Percentiles rank a stretch among this genome's conserved stretches.
phyloP scores from a whole-genome alignment of 2,113 vertebrate species.

The Grammomys dolichurus region DNA sequence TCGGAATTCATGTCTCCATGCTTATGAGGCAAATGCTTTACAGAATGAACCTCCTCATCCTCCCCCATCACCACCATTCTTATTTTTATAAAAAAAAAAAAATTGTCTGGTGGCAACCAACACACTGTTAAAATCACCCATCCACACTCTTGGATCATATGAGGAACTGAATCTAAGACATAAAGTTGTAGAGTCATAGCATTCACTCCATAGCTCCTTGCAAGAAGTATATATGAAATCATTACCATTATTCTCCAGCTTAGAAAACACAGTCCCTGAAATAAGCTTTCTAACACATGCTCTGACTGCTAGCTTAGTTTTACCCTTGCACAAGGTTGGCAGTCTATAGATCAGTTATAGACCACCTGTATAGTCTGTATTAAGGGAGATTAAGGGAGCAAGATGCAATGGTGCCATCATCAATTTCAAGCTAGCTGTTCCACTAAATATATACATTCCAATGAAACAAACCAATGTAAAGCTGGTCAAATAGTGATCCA shows the following conservation, averaged over 20 bases:
- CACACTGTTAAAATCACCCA: neutral
- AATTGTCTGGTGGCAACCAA: neutral
- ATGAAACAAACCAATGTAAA: constrained; percentile 18
- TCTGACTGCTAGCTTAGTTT: neutral
- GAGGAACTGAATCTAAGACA: constrained; percentile 22
- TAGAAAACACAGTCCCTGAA: constrained; percentile 16
- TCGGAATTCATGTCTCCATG: neutral
- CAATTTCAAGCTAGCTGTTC: constrained; percentile 12
- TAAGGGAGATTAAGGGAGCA: neutral
- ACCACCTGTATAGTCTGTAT: neutral
- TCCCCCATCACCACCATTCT: neutral
- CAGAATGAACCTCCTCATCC: neutral
- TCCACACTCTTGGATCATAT: neutral
- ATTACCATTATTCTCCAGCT: neutral
- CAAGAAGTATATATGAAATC: constrained; percentile 16
- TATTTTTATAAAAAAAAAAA: neutral
- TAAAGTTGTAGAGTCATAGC: neutral
- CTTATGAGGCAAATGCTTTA: neutral
- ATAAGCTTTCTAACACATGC: neutral
- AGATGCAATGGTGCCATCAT: neutral
- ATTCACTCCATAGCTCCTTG: neutral
- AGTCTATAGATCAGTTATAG: neutral
- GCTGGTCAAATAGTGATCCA: constrained; percentile 16
- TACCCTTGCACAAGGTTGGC: neutral
- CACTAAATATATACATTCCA: constrained; percentile 20